phyloP scores from a whole-genome alignment of 2,113 vertebrate genomes.

The Neodon shergylaensis region DNA sequence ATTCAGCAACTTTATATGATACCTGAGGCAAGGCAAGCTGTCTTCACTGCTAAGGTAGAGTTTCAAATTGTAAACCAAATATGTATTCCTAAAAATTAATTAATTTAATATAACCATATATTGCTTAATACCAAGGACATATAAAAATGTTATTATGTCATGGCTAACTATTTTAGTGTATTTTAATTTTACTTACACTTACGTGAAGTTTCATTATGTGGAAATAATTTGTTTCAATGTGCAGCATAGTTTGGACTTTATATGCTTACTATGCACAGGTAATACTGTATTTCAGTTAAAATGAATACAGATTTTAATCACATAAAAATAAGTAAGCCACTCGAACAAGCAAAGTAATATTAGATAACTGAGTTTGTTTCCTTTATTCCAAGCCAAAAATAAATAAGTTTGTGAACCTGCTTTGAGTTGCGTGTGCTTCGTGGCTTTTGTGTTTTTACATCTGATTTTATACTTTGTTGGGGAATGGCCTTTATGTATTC shows the following conservation, averaged over 20 bases:
- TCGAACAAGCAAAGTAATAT: background rate
- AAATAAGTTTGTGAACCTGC: background rate
- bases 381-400: background rate
- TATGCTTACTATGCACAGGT: background rate
- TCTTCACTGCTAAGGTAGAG: constrained; percentile 97
- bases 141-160: background rate
- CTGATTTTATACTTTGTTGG: constrained; percentile 9
- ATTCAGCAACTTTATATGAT: constrained; percentile 99
- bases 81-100: background rate
- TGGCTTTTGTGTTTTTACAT: constrained; percentile 11
- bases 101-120: background rate
- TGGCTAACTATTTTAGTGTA: background rate
- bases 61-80: background rate
- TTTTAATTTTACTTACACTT: constrained; percentile 35
- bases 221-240: background rate
- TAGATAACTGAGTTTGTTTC: background rate
- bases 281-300: constrained; percentile 29
- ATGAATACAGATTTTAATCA: background rate
- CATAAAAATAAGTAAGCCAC: background rate
- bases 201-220: background rate
- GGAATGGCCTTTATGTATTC: background rate
- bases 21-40: constrained; percentile 96
- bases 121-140: constrained; percentile 3
- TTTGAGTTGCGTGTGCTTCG: background rate
- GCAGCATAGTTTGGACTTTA: background rate